phyloP scores from a whole-genome alignment of 1,140 invertebrate species.

The Drosophila suzukii region DNA sequence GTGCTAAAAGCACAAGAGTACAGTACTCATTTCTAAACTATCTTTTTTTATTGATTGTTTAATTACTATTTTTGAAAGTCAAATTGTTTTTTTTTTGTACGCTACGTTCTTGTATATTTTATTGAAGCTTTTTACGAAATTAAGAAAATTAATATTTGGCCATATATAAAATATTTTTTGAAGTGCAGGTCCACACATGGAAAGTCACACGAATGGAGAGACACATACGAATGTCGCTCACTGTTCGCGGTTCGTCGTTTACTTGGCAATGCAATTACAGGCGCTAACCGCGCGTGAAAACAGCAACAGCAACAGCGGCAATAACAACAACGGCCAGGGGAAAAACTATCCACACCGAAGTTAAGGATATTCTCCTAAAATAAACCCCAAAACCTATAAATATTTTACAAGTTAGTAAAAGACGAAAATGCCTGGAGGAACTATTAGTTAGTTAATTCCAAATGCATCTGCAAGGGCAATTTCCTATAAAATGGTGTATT shows the following conservation, averaged over 20 bases:
- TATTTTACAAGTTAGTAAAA: not conserved
- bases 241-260: slow-evolving; percentile 73
- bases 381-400: not conserved
- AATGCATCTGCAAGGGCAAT: too few relatives aligned
- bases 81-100: too few relatives aligned
- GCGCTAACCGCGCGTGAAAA: slow-evolving; percentile 80
- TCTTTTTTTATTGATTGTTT: too few relatives aligned
- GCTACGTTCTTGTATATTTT: too few relatives aligned
- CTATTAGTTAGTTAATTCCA: too few relatives aligned
- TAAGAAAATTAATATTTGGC: too few relatives aligned
- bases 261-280: slow-evolving; percentile 82
- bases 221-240: slow-evolving; percentile 41
- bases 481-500: too few relatives aligned
- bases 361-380: not conserved
- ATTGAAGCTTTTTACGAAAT: too few relatives aligned
- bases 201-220: slow-evolving; percentile 2
- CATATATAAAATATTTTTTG: not conserved
- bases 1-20: too few relatives aligned
- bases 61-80: too few relatives aligned
- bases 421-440: too few relatives aligned
- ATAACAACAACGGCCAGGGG: slow-evolving; percentile 27
- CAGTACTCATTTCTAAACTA: too few relatives aligned
- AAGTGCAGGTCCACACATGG: not conserved
- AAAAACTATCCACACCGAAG: slow-evolving; percentile 18
- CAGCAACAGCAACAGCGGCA: slow-evolving; percentile 67